These are phyloP conservation scores for Sylvilagus floridanus DNA, from an alignment of 2,797 vertebrate species.

Conservation along the genomic window DNA sequence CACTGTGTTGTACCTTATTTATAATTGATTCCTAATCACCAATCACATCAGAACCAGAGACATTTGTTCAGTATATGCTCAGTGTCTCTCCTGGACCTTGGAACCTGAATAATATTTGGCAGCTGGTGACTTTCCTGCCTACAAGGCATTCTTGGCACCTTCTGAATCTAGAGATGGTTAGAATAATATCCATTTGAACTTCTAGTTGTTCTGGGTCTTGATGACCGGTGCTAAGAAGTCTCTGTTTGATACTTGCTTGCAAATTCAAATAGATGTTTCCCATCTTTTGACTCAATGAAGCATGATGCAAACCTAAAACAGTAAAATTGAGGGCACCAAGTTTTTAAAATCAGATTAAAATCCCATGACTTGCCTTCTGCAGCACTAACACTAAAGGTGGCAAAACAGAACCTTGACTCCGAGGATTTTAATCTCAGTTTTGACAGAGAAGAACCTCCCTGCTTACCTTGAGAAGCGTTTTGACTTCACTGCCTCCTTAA, in stretches of 20 bases:
- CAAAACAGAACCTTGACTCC: constrained; percentile 79
- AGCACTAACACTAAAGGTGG: constrained; percentile 68
- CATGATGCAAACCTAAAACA: constrained; percentile 81
- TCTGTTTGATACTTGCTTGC: constrained; percentile 76
- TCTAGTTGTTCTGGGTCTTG: constrained; percentile 44
- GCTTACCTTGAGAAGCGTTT: constrained; percentile 69
- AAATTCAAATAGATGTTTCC: constrained; percentile 85
- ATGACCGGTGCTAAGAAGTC: constrained; percentile 56
- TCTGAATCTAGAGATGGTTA: constrained; percentile 62
- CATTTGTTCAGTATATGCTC: constrained; percentile 10
- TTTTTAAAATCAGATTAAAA: constrained; percentile 86
- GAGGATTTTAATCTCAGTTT: constrained; percentile 78
- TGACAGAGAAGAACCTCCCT: constrained; percentile 41
- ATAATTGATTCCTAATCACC: background rate
- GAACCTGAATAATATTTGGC: constrained; percentile 78
- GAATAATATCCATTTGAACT: constrained; percentile 70
- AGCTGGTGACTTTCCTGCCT: constrained; percentile 59
- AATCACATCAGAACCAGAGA: constrained; percentile 53
- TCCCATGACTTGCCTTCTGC: constrained; percentile 78
- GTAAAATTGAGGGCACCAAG: constrained; percentile 75
- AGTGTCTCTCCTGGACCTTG: constrained; percentile 65
- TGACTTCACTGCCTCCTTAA: constrained; percentile 70
- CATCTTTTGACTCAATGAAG: constrained; percentile 81
- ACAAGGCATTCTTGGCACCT: constrained; percentile 75
- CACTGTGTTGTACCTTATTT: background rate